These are phyloP conservation scores for Meganola albula DNA, from an alignment of 2,888 invertebrate genomes.

Conservation along the genomic window DNA sequence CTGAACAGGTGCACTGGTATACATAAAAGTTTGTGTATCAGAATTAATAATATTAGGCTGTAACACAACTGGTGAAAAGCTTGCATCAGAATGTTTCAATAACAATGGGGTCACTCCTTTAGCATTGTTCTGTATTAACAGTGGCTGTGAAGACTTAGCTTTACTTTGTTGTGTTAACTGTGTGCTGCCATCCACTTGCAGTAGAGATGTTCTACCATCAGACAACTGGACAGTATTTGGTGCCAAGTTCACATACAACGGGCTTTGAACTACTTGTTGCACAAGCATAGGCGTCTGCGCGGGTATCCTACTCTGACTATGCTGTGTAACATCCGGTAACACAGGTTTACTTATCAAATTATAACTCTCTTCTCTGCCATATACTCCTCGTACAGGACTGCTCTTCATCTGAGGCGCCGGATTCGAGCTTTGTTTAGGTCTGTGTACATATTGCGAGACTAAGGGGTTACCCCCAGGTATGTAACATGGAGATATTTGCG, in stretches of 20 bases:
- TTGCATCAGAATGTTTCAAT: constrained; percentile 62
- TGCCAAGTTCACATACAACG: constrained; percentile 61
- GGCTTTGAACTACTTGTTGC: constrained; percentile 63
- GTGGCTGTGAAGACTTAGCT: constrained; percentile 44
- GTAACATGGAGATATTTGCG: constrained; percentile 52
- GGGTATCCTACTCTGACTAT: constrained; percentile 38
- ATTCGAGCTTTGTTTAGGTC: constrained; percentile 26
- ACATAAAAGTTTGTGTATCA: constrained; percentile 68
- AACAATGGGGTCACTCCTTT: constrained; percentile 59
- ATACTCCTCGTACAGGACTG: constrained; percentile 50
- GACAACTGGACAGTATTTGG: constrained; percentile 49
- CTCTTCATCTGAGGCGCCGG: constrained; percentile 39
- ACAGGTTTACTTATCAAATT: constrained; percentile 44
- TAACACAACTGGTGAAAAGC: constrained; percentile 78
- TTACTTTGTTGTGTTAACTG: constrained; percentile 43
- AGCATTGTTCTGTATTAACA: constrained; percentile 56
- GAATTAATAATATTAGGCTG: constrained; percentile 80
- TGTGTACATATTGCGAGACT: constrained; percentile 57
- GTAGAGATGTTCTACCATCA: constrained; percentile 44
- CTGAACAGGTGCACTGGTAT: constrained; percentile 65
- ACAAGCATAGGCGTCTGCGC: constrained; percentile 57
- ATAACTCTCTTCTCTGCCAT: constrained; percentile 49
- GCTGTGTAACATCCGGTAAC: constrained; percentile 52
- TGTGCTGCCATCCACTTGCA: constrained; percentile 48
- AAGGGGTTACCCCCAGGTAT: constrained; percentile 56